These are phyloP conservation scores for Parascotia fuliginaria DNA, from an alignment of 2,888 invertebrate genomes.

Conservation along the genomic window DNA sequence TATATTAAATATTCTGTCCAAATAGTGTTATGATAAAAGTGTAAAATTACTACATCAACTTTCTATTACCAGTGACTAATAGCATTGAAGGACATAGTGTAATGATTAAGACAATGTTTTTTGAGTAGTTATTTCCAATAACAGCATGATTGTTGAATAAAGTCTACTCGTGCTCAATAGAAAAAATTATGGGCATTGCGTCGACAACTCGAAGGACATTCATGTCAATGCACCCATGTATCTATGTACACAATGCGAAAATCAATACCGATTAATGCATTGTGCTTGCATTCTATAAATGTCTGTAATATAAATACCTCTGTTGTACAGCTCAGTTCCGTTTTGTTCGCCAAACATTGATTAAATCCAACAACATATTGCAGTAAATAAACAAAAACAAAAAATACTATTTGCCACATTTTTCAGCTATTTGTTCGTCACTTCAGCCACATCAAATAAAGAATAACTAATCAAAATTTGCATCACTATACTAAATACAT, in stretches of 20 bases:
- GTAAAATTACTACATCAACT: too few species aligned
- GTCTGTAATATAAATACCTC: slow-evolving; percentile 55
- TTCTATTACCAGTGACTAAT: too few species aligned
- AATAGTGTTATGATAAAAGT: too few species aligned
- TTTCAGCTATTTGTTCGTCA: slow-evolving; percentile 25
- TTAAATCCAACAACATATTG: slow-evolving; percentile 57
- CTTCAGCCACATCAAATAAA: slow-evolving; percentile 2
- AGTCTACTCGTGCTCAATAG: too few species aligned
- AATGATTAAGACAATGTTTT: too few species aligned
- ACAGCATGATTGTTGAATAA: too few species aligned
- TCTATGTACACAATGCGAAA: slow-evolving; percentile 28
- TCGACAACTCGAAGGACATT: slow-evolving; percentile 34
- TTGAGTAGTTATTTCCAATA: too few species aligned
- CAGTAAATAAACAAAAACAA: slow-evolving; percentile 54
- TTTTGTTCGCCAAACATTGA: slow-evolving; percentile 64
- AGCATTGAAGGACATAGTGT: too few species aligned
- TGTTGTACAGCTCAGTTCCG: slow-evolving; percentile 68
- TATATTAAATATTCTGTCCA: too few species aligned
- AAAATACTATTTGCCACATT: slow-evolving; percentile 57
- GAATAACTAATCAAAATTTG: slow-evolving; percentile 22
- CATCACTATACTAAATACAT: slow-evolving; percentile 31
- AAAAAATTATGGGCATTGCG: slow-evolving; percentile 23
- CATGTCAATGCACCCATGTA: slow-evolving; percentile 28
- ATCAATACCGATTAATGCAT: slow-evolving; percentile 46
- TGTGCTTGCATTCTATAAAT: neutral